These are phyloP conservation scores for Neoaliturus tenellus DNA, from an alignment of 2,888 invertebrate species.

Conservation along the genomic window DNA sequence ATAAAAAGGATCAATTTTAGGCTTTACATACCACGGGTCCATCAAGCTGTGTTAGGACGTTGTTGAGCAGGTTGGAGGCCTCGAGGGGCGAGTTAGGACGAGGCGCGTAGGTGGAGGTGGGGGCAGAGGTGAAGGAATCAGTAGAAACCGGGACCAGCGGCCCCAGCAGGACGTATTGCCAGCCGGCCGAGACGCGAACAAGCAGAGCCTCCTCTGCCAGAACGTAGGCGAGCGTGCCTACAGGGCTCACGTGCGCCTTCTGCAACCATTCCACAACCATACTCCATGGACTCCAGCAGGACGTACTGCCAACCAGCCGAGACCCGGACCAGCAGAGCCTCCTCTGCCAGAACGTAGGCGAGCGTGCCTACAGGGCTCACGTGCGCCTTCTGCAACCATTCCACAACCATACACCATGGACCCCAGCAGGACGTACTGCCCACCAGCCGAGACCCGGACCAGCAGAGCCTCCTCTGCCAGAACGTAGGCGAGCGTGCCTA, in stretches of 20 bases:
- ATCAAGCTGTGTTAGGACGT: conserved; percentile 73
- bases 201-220: conserved; percentile 93
- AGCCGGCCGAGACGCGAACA: conserved; percentile 93
- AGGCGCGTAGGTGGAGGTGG: conserved; percentile 38
- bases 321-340: conserved; percentile 91
- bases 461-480: conserved; percentile 93
- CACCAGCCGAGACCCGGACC: conserved; percentile 93
- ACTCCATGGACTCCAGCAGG: too few species aligned
- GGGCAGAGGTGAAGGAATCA: conserved; percentile 55
- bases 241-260: conserved; percentile 87
- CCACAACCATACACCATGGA: too few species aligned
- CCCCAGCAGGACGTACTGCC: conserved; percentile 97
- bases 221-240: conserved; percentile 93
- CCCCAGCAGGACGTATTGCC: conserved; percentile 81
- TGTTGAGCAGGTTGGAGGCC: conserved; percentile 58
- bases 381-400: conserved; percentile 82
- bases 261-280: too few species aligned
- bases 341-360: conserved; percentile 93
- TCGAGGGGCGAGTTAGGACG: conserved; percentile 46
- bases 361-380: conserved; percentile 91
- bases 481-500: conserved; percentile 93
- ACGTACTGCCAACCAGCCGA: conserved; percentile 97
- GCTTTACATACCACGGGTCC: conserved; percentile 54
- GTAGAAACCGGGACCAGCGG: conserved; percentile 59
- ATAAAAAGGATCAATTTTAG: too few species aligned